phyloP scores from a whole-genome alignment of 2,113 vertebrate genomes.

The Petroica traversi region DNA sequence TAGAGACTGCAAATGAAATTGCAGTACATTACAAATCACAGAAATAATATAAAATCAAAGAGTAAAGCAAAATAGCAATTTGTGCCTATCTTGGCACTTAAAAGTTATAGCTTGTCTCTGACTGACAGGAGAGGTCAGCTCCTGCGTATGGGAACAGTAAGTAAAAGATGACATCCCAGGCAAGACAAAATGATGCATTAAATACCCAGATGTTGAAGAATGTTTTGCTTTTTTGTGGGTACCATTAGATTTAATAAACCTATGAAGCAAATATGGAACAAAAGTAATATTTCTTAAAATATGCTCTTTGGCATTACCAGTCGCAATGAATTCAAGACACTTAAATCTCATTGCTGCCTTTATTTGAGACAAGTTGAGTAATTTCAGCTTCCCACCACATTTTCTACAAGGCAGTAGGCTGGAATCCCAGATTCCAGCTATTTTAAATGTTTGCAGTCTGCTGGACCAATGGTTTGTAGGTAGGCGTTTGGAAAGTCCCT shows the following conservation, averaged over 20 bases:
- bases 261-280: background rate
- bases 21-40: slow-evolving; percentile 34
- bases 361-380: background rate
- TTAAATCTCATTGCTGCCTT: background rate
- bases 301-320: background rate
- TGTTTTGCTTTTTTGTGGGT: background rate
- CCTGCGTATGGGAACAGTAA: background rate
- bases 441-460: background rate
- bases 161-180: background rate
- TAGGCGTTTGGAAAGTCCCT: background rate
- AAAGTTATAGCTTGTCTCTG: background rate
- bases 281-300: background rate
- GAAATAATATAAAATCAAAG: slow-evolving; percentile 8
- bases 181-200: background rate
- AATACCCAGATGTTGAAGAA: background rate
- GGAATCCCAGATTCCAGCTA: background rate
- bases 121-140: background rate
- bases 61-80: background rate
- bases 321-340: background rate
- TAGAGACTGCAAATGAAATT: slow-evolving; percentile 36
- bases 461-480: background rate
- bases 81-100: background rate
- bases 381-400: background rate
- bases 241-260: background rate
- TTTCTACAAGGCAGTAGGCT: background rate